Evolutionary conservation across 2,888 invertebrate genomes (phyloP).

Genomic region (Coleophora flavipennella): DNA sequence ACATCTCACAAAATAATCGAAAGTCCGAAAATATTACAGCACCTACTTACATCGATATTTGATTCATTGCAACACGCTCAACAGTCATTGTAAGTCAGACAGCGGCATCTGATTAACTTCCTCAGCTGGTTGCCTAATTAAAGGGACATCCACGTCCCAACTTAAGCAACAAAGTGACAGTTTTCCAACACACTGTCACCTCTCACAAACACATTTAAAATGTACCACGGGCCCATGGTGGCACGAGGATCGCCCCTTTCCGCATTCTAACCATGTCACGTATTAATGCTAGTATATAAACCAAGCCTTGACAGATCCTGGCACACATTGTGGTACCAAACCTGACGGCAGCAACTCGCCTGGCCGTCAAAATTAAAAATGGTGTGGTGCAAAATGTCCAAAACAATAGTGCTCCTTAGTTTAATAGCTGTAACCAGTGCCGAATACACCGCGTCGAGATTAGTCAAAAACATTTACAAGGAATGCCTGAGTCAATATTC

Average conservation of each 20-base stretch:
- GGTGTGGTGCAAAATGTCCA: conserved; percentile 54
- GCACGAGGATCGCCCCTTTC: conserved; percentile 42
- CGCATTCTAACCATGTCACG: conserved; percentile 62
- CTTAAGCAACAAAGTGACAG: conserved; percentile 37
- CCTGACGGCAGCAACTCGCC: conserved; percentile 57
- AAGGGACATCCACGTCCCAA: conserved; percentile 11
- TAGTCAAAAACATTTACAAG: conserved; percentile 77
- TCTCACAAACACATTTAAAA: conserved; percentile 46
- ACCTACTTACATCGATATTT: no score
- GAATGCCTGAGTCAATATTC: conserved; percentile 80
- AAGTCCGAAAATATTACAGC: no score
- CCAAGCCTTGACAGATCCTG: conserved; percentile 60
- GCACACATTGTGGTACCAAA: conserved; percentile 63
- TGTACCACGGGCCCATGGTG: conserved; percentile 38
- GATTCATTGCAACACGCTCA: no score
- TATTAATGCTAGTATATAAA: conserved; percentile 73
- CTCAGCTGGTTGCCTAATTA: conserved; percentile 9
- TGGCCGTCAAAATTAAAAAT: conserved; percentile 44
- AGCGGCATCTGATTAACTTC: background rate
- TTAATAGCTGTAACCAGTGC: conserved; percentile 49
- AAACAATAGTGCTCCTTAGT: conserved; percentile 54
- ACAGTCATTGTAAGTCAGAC: background rate
- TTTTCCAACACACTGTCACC: conserved; percentile 50
- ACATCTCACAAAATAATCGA: no score
- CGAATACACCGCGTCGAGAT: conserved; percentile 73